Percentiles rank a stretch among this genome's conserved stretches.
These are phyloP conservation scores for Argyra leucocephala DNA, from an alignment of 2,888 invertebrate species.

Conservation along the genomic window DNA sequence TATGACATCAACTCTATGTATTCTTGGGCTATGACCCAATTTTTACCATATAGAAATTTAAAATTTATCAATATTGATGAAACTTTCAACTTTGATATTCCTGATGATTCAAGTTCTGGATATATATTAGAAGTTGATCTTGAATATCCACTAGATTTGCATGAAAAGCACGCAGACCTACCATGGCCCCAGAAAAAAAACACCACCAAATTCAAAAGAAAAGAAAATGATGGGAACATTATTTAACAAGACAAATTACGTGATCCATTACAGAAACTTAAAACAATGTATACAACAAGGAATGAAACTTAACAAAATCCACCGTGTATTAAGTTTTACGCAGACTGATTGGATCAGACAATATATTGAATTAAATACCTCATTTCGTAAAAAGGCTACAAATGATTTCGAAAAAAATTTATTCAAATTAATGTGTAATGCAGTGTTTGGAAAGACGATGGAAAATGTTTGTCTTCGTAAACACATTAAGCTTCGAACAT, in stretches of 20 bases:
- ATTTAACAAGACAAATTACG: conserved; percentile 27
- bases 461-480: conserved; percentile 12
- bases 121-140: too few relatives aligned
- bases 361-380: too few relatives aligned
- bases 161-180: conserved; percentile 29
- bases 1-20: conserved; percentile 23
- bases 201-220: conserved; percentile 20
- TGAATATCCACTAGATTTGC: too few relatives aligned
- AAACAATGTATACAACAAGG: conserved; percentile 19
- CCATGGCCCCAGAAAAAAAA: conserved; percentile 28
- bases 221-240: conserved; percentile 28
- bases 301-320: conserved; percentile 26
- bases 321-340: conserved; percentile 30
- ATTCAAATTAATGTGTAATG: too few relatives aligned
- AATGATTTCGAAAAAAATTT: too few relatives aligned
- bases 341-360: conserved; percentile 34
- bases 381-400: too few relatives aligned
- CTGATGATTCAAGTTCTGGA: too few relatives aligned
- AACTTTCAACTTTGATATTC: conserved; percentile 22
- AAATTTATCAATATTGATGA: conserved; percentile 20
- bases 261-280: conserved; percentile 34
- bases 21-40: conserved; percentile 21
- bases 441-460: too few relatives aligned
- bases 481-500: conserved; percentile 27
- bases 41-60: conserved; percentile 24